A percentile compares a stretch with the other conserved stretches of the same genome.
Evolutionary conservation across 1,140 invertebrate genomes (phyloP).

Genomic region (Mamestra configurata): DNA sequence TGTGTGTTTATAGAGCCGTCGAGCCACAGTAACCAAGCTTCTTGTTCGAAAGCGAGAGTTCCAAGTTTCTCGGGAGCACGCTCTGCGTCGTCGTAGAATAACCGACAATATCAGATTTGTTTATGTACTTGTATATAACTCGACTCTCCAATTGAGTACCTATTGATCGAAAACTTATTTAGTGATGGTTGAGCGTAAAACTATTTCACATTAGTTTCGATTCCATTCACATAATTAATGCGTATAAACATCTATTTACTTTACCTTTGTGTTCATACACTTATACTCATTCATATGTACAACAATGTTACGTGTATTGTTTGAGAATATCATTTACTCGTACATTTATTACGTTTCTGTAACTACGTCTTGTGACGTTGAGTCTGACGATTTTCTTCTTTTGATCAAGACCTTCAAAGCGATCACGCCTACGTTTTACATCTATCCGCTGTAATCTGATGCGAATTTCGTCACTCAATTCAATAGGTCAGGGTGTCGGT

Average conservation of each 20-base stretch:
- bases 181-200: not conserved
- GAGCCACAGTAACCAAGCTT: constrained; percentile 72
- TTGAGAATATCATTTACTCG: constrained; percentile 48
- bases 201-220: constrained; percentile 7
- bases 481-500: constrained; percentile 74
- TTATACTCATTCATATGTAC: constrained; percentile 47
- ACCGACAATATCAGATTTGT: constrained; percentile 68
- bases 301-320: constrained; percentile 52
- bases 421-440: constrained; percentile 64
- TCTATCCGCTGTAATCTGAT: constrained; percentile 69
- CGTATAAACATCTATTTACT: constrained; percentile 29
- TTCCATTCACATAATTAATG: constrained; percentile 27
- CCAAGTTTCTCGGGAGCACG: constrained; percentile 74
- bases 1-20: constrained; percentile 73
- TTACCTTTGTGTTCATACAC: constrained; percentile 27
- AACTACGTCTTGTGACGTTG: constrained; percentile 42
- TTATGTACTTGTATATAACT: constrained; percentile 46
- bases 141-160: not conserved
- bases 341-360: constrained; percentile 45
- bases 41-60: constrained; percentile 83
- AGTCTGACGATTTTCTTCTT: constrained; percentile 59
- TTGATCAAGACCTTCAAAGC: constrained; percentile 64
- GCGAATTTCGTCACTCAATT: constrained; percentile 63
- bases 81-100: constrained; percentile 63
- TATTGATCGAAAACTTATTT: constrained; percentile 8